A percentile compares a stretch with the other conserved stretches of the same genome.
phyloP scores from a whole-genome alignment of 2,888 invertebrate genomes.

The Anagyrus pseudococci region DNA sequence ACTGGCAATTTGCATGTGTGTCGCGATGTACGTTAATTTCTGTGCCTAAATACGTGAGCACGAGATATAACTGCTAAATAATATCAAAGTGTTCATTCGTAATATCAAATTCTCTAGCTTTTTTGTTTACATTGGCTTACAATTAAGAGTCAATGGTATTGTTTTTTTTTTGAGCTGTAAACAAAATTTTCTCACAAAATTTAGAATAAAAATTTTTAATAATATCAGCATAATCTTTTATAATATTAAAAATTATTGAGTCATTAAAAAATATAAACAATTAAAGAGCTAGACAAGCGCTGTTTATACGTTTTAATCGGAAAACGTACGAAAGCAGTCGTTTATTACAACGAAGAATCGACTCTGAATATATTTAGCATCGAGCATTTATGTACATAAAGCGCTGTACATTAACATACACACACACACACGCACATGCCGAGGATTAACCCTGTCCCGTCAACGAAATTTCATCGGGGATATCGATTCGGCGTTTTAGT shows the following conservation, averaged over 20 bases:
- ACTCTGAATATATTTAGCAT: neutral
- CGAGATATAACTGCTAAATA: constrained; percentile 7
- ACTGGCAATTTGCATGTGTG: constrained; percentile 12
- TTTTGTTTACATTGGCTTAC: neutral
- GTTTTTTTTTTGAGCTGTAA: no score
- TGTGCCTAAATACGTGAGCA: neutral
- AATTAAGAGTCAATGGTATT: no score
- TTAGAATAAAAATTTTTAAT: no score
- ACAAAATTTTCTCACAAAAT: no score
- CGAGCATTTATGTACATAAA: neutral
- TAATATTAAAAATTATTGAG: no score
- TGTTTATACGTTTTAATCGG: no score
- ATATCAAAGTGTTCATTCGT: neutral
- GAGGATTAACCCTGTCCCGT: constrained; percentile 23
- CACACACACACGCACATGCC: neutral
- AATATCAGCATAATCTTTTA: no score
- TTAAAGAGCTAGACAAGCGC: no score
- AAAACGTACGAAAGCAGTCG: neutral
- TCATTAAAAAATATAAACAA: no score
- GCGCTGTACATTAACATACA: constrained; percentile 15
- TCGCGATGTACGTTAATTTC: constrained; percentile 4
- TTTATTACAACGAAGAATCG: neutral
- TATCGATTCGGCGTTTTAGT: constrained; percentile 21
- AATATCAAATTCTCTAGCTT: neutral
- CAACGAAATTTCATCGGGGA: constrained; percentile 22